Base-by-base conservation (phyloP, 2,797 vertebrate genomes). In the Coregonus suidteri region DNA sequence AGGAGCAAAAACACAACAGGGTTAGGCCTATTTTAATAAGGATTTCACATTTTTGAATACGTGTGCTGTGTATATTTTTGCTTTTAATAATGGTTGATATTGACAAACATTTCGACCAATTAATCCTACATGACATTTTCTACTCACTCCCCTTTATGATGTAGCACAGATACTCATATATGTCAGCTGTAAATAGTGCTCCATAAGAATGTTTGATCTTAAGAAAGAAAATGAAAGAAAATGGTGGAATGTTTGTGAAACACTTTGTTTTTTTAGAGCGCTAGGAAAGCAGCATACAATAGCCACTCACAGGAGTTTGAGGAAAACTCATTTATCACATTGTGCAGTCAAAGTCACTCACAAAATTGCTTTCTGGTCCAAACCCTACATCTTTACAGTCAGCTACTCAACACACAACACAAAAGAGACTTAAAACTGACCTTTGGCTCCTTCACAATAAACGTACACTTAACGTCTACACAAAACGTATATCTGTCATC, bases 371-470 rank as follows among this genome's bases (percentile, higher is more conserved):
- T 69, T 74, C 41, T 56, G 73, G 16, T 20, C 14, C 54, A 64
- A 15, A 73, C 67, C 51, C 73, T 37, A 69, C 35, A 80, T 74
- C 15, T 30, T 53, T 72, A 78, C 69, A 69, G 35, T 47, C 7
- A 9, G 59, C 25, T 64, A 18, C 52, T 70, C 11, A 0, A 35
- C 64, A 31, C 34, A 82, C 76, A 86, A 78, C 77, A 80, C 80
- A 77, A 65, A 76, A 71, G 53, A 68, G 41, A 6, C 16, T 82
- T 81, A 62, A 71, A 82, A 51, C 68, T 56, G 75, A 76, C 77
- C 72, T 74, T 70, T 88, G 82, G 85, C 76, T 88, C 7, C 41
- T 47, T 47, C 85, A 85, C 65, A 76, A n/a, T 47, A 0, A 73
- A 37, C 70, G 77, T 16, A 14, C 31, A 16, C 75, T 31, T 66